phyloP scores from a whole-genome alignment of 1,140 invertebrate species.

The Drosophila cardini region DNA sequence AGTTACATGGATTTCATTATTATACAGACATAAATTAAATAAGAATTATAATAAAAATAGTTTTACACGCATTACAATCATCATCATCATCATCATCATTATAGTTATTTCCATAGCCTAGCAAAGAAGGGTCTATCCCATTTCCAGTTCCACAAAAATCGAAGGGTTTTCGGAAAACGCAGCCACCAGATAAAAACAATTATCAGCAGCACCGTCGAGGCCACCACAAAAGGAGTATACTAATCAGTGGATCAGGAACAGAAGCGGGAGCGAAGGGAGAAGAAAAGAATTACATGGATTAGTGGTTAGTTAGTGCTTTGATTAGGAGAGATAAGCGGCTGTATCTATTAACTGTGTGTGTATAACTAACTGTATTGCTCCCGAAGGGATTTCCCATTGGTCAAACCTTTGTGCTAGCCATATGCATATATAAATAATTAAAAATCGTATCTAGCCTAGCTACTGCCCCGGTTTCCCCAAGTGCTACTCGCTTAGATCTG shows the following conservation, averaged over 20 bases:
- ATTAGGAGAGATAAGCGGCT: not conserved
- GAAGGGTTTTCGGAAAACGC: not conserved
- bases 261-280: not conserved
- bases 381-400: not conserved
- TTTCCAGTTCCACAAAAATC: constrained; percentile 10
- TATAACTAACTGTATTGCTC: constrained; percentile 7
- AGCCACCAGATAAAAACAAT: constrained; percentile 10
- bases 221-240: constrained; percentile 19
- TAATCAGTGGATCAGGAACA: constrained; percentile 5
- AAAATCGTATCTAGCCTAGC: constrained; percentile 43
- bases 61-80: constrained; percentile 4
- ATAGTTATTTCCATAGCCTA: constrained; percentile 3
- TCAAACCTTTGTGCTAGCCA: constrained; percentile 53
- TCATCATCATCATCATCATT: not conserved
- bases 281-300: constrained; percentile 12
- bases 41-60: constrained; percentile 31
- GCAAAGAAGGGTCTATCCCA: not conserved
- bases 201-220: constrained; percentile 11
- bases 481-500: constrained; percentile 56
- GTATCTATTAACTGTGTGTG: not conserved
- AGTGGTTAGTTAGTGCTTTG: constrained; percentile 23
- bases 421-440: constrained; percentile 14
- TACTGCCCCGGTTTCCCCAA: constrained; percentile 35
- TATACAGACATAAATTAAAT: constrained; percentile 64
- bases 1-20: constrained; percentile 19